Evolutionary conservation across 2,113 vertebrate species (phyloP).

Genomic region (Ursus arctos): DNA sequence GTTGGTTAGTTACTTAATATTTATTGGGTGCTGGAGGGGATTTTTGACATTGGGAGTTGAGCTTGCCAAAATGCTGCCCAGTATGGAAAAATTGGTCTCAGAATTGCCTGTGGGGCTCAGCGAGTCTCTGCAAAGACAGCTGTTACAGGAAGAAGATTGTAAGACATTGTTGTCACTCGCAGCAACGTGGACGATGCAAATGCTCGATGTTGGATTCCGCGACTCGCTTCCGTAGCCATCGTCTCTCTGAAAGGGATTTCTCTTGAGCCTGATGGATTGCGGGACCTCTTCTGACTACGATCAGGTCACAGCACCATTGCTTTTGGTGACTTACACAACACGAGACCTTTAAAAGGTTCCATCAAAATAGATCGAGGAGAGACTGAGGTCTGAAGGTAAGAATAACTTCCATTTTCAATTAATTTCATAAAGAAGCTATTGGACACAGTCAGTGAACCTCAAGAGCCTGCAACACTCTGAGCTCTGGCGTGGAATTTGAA

Average conservation of each 20-base stretch:
- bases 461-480: neutral
- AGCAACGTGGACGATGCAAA: too few species aligned
- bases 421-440: neutral
- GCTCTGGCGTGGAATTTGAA: neutral
- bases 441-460: neutral
- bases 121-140: neutral
- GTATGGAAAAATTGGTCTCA: neutral
- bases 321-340: neutral
- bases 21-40: neutral
- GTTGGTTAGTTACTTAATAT: neutral
- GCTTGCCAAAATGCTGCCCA: neutral
- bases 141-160: neutral
- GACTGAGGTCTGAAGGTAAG: neutral
- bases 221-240: fast-evolving
- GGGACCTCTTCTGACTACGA: neutral
- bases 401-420: neutral
- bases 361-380: neutral
- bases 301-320: neutral
- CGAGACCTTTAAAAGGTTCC: neutral
- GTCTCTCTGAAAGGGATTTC: neutral
- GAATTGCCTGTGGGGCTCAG: neutral
- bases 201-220: neutral
- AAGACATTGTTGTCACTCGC: neutral
- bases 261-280: fast-evolving
- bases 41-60: neutral